Evolutionary conservation across 2,797 vertebrate genomes (phyloP).

Genomic region (Falco concolor): DNA sequence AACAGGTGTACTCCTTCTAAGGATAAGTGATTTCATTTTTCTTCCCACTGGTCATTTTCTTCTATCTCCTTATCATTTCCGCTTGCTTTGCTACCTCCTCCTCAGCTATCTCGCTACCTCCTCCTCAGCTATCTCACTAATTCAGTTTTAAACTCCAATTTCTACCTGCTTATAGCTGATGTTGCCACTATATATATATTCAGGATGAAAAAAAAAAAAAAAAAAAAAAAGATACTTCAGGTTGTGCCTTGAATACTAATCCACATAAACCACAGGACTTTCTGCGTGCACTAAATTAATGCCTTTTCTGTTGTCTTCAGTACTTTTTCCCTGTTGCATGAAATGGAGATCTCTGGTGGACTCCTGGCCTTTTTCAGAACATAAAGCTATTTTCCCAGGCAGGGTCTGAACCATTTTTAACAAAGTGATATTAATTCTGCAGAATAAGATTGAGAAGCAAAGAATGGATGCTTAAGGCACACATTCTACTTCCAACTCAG

Average conservation of each 20-base stretch:
- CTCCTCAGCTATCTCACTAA: not conserved
- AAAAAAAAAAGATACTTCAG: not conserved
- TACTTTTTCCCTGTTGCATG: not conserved
- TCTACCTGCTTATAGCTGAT: not conserved
- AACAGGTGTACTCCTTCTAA: not conserved
- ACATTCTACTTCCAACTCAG: not conserved
- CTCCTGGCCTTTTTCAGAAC: not conserved
- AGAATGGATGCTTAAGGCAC: not conserved
- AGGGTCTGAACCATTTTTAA: not conserved
- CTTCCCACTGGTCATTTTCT: not conserved
- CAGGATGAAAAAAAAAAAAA: not conserved
- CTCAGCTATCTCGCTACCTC: not conserved
- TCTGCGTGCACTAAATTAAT: not conserved
- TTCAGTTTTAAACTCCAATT: not conserved
- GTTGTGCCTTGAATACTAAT: not conserved
- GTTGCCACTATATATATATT: not conserved
- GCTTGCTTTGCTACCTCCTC: not conserved
- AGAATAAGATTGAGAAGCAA: not conserved
- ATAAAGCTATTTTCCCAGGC: not conserved
- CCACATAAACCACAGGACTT: not conserved
- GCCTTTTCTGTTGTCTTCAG: not conserved
- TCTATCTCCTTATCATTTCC: not conserved
- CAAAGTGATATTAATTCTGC: not conserved
- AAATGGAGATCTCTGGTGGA: not conserved
- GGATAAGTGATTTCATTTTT: conserved; percentile 24